Base-by-base conservation (phyloP, 2,797 vertebrate genomes). In the Pseudopleuronectes americanus region DNA sequence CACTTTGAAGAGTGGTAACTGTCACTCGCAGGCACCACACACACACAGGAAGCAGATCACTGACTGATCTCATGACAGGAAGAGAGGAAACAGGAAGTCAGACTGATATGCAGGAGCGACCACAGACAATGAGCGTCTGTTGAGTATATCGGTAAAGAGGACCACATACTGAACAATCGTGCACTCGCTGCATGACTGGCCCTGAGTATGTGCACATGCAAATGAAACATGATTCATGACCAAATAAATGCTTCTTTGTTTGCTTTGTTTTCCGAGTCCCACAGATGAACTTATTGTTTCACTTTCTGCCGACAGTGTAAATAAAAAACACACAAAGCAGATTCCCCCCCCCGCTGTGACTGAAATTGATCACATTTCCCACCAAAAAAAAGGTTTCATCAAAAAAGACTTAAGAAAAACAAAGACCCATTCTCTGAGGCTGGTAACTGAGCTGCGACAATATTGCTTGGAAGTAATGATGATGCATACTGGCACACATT, bases 11-110 rank as follows among this genome's bases (percentile, higher is more conserved):
- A 76, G 76, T 80, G 68, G 73, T 56, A 53, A 57, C 58, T 43
- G 81, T 79, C 80, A 85, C 78, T 68, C 63, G 53, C 54, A 55
- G 57, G 59, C 54, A 64, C 78, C 68, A 63, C 65, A 33, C 86
- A 33, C 86, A 85, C 47, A 68, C 86, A 85, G 90, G 91, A 92
- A 92, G 56, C 75, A 54, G 79, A 77, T 86, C 61, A 45, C 68
- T 54, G 58, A 62, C 54, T 21, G 72, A 81, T 83, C 71, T 43
- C 0, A 33, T 57, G 56, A 57, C 33, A 41, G 56, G 56, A 57
- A 57, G 60, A 8, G 23, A 10, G 63, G 52, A 65, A 84, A 72
- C 83, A 91, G 89, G 87, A 93, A 88, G 85, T 73, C 56, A 13
- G 36, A 48, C 52, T 66, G 78, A 83, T 85, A 83, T 87, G 76